phyloP scores from a whole-genome alignment of 2,797 vertebrate species.

The Chanos chanos region DNA sequence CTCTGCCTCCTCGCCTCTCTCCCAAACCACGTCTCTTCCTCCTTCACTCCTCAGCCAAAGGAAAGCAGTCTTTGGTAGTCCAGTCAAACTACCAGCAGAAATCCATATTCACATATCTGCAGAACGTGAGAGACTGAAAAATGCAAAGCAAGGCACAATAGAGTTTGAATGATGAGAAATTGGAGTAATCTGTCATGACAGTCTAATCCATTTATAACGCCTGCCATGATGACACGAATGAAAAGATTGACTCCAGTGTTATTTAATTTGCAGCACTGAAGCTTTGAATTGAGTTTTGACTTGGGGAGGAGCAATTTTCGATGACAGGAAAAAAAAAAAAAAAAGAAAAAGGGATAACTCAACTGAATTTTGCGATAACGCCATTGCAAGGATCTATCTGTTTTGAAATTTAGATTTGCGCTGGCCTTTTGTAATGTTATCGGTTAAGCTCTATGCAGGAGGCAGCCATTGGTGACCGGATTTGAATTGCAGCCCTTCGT shows the following conservation, averaged over 20 bases:
- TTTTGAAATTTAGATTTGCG: conserved; percentile 28
- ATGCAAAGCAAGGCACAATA: conserved; percentile 36
- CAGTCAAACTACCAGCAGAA: conserved; percentile 18
- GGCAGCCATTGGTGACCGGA: conserved; percentile 14
- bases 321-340: conserved; percentile 22
- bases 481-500: conserved; percentile 19
- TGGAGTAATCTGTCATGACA: conserved; percentile 39
- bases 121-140: too few relatives aligned
- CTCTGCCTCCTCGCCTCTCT: conserved; percentile 4
- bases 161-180: conserved; percentile 30
- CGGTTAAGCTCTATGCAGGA: conserved; percentile 24
- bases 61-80: conserved; percentile 15
- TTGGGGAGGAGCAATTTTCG: conserved; percentile 13
- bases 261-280: conserved; percentile 33
- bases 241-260: conserved; percentile 29
- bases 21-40: conserved; percentile 5
- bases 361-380: conserved; percentile 25
- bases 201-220: conserved; percentile 46
- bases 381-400: conserved; percentile 15
- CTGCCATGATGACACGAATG: conserved; percentile 22
- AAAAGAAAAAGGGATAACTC: conserved; percentile 11
- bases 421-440: conserved; percentile 27
- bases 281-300: conserved; percentile 8
- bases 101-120: too few relatives aligned
- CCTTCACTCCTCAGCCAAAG: conserved; percentile 21